Evolutionary conservation across 2,797 vertebrate species (phyloP).

Genomic region (Fistularia commersonii): DNA sequence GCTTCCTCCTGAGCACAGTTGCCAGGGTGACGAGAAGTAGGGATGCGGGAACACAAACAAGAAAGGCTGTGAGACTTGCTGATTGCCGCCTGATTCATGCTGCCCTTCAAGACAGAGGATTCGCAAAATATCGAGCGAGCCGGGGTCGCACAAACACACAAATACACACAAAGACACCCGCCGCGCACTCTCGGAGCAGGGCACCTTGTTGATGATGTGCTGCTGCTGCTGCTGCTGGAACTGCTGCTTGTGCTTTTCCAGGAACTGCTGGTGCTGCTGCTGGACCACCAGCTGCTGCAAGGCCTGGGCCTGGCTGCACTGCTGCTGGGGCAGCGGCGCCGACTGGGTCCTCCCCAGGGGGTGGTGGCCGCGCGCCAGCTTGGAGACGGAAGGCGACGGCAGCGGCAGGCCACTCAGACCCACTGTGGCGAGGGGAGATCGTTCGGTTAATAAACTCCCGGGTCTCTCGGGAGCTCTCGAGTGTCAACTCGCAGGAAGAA

Average conservation of each 20-base stretch:
- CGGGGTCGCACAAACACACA: conserved; percentile 1
- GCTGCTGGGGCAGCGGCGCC: conserved; percentile 91
- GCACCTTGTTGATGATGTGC: conserved; percentile 93
- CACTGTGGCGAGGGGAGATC: conserved; percentile 49
- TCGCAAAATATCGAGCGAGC: conserved; percentile 30
- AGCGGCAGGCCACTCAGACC: conserved; percentile 84
- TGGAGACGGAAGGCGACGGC: conserved; percentile 90
- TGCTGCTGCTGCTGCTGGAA: conserved; percentile 92
- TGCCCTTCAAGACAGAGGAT: conserved; percentile 29
- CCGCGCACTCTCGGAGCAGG: no score
- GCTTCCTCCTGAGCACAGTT: conserved; percentile 63
- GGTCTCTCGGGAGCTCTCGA: no score
- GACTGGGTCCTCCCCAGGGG: conserved; percentile 95
- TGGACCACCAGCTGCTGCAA: conserved; percentile 98
- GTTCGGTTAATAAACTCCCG: no score
- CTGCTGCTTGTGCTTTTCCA: conserved; percentile 99
- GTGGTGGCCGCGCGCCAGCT: conserved; percentile 91
- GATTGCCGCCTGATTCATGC: conserved; percentile 48
- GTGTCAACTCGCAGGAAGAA: no score
- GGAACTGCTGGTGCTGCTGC: conserved; percentile 99
- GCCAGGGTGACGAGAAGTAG: conserved; percentile 63
- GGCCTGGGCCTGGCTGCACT: conserved; percentile 76
- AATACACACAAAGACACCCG: not conserved
- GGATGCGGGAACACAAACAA: conserved; percentile 31
- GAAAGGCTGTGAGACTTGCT: conserved; percentile 41